Conservation (phyloP, 2,113 vertebrate genomes). For the Odontesthes bonariensis region DNA sequence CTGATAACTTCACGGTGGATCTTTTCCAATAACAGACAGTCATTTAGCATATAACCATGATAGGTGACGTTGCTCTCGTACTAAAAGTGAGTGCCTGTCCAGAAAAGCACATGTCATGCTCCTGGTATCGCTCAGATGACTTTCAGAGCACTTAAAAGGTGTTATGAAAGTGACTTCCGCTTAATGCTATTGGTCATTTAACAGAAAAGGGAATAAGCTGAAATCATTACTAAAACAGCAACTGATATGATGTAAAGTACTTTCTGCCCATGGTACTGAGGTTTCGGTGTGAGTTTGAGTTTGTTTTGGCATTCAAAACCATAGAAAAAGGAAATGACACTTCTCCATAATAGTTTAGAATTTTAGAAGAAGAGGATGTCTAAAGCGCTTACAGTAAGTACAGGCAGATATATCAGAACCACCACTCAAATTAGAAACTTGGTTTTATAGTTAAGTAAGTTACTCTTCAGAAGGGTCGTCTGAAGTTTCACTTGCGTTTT, state of each 20-base stretch:
- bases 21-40: neutral
- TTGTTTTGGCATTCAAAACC: neutral
- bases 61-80: neutral
- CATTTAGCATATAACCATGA: neutral
- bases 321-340: conserved; percentile 63
- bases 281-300: neutral
- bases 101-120: neutral
- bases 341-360: conserved; percentile 44
- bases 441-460: neutral
- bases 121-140: conserved; percentile 1
- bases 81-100: neutral
- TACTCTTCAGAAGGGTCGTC: too few relatives aligned
- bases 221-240: conserved; percentile 14
- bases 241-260: neutral
- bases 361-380: conserved; percentile 67
- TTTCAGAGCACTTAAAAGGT: conserved; percentile 33
- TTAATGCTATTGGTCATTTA: neutral
- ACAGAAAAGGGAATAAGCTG: conserved; percentile 9
- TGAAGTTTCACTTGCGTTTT: conserved; percentile 25
- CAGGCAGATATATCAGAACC: neutral
- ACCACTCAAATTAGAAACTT: conserved; percentile 5
- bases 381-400: conserved; percentile 63
- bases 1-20: neutral
- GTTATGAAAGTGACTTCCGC: conserved; percentile 42
- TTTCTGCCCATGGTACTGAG: neutral